phyloP scores from a whole-genome alignment of 92 coral and sea anemone genomes.

The Phenganax subtilis region DNA sequence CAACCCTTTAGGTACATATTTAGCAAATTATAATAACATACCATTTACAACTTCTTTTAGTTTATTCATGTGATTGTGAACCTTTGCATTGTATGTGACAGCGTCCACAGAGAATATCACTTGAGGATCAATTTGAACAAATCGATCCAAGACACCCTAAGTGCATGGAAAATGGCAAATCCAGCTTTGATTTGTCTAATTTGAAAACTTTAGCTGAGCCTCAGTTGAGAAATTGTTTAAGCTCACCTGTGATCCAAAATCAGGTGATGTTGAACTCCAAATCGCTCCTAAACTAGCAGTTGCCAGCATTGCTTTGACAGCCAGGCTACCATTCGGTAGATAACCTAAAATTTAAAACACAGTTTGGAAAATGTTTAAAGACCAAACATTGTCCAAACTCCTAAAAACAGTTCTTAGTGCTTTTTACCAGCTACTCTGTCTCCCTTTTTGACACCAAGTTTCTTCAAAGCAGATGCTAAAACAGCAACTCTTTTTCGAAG shows the following conservation, averaged over 20 bases:
- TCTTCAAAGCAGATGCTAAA: slow-evolving; percentile 80
- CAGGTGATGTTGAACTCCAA: slow-evolving; percentile 99
- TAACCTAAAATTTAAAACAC: slow-evolving; percentile 56
- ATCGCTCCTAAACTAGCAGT: slow-evolving; percentile 93
- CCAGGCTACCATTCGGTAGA: slow-evolving; percentile 89
- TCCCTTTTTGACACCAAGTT: slow-evolving; percentile 79
- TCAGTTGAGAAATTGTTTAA: background rate
- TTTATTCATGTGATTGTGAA: slow-evolving; percentile 73
- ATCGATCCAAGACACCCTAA: slow-evolving; percentile 91
- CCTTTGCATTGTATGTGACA: slow-evolving; percentile 80
- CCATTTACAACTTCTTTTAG: slow-evolving; percentile 77
- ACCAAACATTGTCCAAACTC: background rate
- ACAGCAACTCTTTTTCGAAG: slow-evolving; percentile 62
- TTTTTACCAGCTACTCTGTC: slow-evolving; percentile 85
- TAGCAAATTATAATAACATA: slow-evolving; percentile 14
- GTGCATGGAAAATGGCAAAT: background rate
- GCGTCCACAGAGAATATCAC: slow-evolving; percentile 91
- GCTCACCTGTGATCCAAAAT: slow-evolving; percentile 83
- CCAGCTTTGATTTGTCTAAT: no score
- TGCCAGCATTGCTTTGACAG: slow-evolving; percentile 93
- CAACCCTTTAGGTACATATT: background rate
- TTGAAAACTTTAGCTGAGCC: no score
- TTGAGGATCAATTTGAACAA: slow-evolving; percentile 84
- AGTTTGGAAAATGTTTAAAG: background rate
- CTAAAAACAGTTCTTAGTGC: background rate